These are phyloP conservation scores for Bolinopsis microptera DNA, from an alignment of 37 sponge, comb jelly and placozoan genomes.

Conservation along the genomic window DNA sequence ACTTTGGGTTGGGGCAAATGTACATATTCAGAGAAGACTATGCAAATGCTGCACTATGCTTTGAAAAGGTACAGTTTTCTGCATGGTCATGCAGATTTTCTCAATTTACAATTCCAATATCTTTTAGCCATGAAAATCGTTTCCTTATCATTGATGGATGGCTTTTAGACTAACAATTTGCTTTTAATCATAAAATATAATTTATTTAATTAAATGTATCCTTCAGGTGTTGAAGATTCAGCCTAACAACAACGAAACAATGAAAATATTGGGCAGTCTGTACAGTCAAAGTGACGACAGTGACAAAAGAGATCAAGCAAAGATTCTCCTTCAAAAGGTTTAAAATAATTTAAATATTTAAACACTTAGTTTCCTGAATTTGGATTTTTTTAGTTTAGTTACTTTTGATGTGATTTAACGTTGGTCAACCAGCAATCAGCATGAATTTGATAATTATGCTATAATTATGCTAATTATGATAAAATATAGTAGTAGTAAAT, in stretches of 20 bases:
- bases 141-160: too few relatives aligned
- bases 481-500: too few relatives aligned
- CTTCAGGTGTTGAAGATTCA: conserved; percentile 73
- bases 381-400: background rate
- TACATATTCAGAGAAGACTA: conserved; percentile 84
- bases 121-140: too few relatives aligned
- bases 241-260: conserved; percentile 92
- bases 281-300: conserved; percentile 75
- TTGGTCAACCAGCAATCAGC: background rate
- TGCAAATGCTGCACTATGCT: conserved; percentile 86
- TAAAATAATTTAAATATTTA: background rate
- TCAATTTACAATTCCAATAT: too few relatives aligned
- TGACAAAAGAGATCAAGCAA: conserved; percentile 82
- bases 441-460: background rate
- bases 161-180: too few relatives aligned
- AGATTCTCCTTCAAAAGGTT: conserved; percentile 67
- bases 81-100: too few relatives aligned
- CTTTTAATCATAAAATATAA: too few relatives aligned
- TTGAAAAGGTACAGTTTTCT: conserved; percentile 94
- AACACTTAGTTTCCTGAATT: too few relatives aligned
- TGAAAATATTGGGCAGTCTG: conserved; percentile 95
- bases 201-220: too few relatives aligned
- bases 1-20: conserved; percentile 98
- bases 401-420: too few relatives aligned
- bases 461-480: too few relatives aligned